Base-by-base conservation (phyloP, 2,888 invertebrate genomes). In the Drosophila pseudotalamancana region DNA sequence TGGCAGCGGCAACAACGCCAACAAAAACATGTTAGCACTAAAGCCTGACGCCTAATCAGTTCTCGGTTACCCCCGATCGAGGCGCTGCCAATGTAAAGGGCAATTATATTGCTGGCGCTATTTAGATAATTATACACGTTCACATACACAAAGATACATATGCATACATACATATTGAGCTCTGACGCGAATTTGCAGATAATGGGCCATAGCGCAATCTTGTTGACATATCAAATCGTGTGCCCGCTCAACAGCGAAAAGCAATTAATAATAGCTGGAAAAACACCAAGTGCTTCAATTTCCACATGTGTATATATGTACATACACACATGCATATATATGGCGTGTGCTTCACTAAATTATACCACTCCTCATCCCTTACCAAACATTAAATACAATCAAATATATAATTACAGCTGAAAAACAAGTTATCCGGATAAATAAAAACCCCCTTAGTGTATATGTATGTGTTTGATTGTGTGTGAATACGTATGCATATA, bases 241-340 rank as follows among this genome's bases (percentile, higher is more conserved):
- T 31, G 25, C 39, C 46, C 43, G 54, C 60, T 49, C 72, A 66
- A 57, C 73, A 77, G 6, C 54, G 21, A 57, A 77, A 81, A 51
- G 61, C 69, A 75, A 82, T 82, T 80, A 74, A 50, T 57, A 64
- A 64, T 62, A 60, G 23, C 48, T 82, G 75, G 72, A 85, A 80
- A 85, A 85, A 50, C 50, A 40, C 78, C 67, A 55, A 34, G 25
- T 34, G 23, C 27, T 31, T n/a, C n/a, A n/a, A n/a, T n/a, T n/a
- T n/a, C n/a, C n/a, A n/a, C n/a, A n/a, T n/a, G n/a, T n/a, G n/a
- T n/a, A n/a, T n/a, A n/a, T n/a, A n/a, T n/a, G n/a, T n/a, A n/a
- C 14, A 27, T 32, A 40, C 31, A 14, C 8, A 34, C 40, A 45
- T 21, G 21, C 6, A 34, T 25, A 16, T 16, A 45, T 19, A 45